These are phyloP conservation scores for Spilarctia lutea DNA, from an alignment of 2,888 invertebrate species.

Conservation along the genomic window DNA sequence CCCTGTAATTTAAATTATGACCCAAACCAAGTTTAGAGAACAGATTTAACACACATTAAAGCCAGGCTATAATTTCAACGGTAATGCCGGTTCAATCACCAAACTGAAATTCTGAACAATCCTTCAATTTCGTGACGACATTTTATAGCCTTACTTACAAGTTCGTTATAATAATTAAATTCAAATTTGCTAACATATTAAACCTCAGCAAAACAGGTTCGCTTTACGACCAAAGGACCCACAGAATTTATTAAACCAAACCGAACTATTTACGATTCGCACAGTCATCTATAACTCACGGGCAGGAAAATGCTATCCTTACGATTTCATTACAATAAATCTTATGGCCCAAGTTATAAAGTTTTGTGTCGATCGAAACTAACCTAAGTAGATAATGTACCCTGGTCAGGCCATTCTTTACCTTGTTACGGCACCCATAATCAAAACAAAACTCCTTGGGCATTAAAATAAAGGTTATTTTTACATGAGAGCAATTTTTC, in stretches of 20 bases:
- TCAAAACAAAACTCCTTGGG: conserved; percentile 50
- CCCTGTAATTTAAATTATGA: conserved; percentile 22
- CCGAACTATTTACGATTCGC: conserved; percentile 72
- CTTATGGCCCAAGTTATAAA: conserved; percentile 73
- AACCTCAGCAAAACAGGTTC: conserved; percentile 54
- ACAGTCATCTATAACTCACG: conserved; percentile 70
- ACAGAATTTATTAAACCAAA: conserved; percentile 69
- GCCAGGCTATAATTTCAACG: conserved; percentile 24
- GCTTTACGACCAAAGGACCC: conserved; percentile 56
- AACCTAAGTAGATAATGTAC: conserved; percentile 75
- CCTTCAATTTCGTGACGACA: conserved; percentile 40
- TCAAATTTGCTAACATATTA: conserved; percentile 49
- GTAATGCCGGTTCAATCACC: conserved; percentile 34
- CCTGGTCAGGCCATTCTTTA: conserved; percentile 71
- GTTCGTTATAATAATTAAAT: conserved; percentile 49
- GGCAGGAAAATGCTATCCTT: conserved; percentile 75
- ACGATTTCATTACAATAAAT: conserved; percentile 82
- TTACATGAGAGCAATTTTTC: conserved; percentile 31
- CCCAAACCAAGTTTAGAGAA: conserved; percentile 21
- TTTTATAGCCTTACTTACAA: conserved; percentile 47
- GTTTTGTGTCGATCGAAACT: conserved; percentile 75
- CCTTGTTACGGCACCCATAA: conserved; percentile 47
- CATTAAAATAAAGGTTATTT: conserved; percentile 46
- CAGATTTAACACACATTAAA: conserved; percentile 29
- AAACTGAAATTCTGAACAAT: conserved; percentile 36